Percentiles rank a stretch among this genome's conserved stretches.
phyloP scores from a whole-genome alignment of 2,888 invertebrate genomes.

The Ectemnius continuus region DNA sequence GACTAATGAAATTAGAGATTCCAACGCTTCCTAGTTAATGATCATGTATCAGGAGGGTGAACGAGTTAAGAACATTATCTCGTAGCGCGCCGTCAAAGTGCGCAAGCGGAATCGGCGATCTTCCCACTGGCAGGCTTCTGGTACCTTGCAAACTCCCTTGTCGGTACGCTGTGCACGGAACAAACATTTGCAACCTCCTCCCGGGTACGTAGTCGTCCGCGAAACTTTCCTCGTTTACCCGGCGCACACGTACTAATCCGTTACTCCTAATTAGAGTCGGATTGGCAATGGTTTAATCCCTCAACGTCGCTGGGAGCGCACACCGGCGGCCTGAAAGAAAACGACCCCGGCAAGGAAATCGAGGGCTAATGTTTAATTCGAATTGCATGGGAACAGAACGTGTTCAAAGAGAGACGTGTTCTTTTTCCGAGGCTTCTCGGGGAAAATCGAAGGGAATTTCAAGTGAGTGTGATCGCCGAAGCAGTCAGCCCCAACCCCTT shows the following conservation, averaged over 20 bases:
- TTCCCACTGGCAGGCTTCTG: conserved; percentile 27
- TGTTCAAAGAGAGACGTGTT: not conserved
- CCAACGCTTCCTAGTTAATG: too few relatives aligned
- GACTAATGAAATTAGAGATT: too few relatives aligned
- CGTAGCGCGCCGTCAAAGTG: conserved; percentile 21
- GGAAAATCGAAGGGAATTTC: too few relatives aligned
- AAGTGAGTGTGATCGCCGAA: too few relatives aligned
- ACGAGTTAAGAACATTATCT: too few relatives aligned
- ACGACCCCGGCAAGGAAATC: conserved; percentile 5
- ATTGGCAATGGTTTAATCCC: conserved; percentile 77
- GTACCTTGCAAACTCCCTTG: conserved; percentile 53
- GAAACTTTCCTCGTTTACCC: conserved; percentile 73
- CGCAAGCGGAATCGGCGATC: conserved; percentile 43
- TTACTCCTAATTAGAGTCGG: conserved; percentile 77
- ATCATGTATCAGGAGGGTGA: too few relatives aligned
- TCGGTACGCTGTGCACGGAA: conserved; percentile 53
- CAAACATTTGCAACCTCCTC: conserved; percentile 59
- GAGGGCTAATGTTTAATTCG: conserved; percentile 16
- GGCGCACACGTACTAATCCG: conserved; percentile 73
- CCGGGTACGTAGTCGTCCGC: conserved; percentile 56
- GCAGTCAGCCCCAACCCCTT: conserved; percentile 65
- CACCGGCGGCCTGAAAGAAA: conserved; percentile 21
- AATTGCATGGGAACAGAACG: conserved; percentile 6
- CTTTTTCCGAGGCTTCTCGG: too few relatives aligned
- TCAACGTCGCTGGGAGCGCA: conserved; percentile 71